Evolutionary conservation across 2,113 vertebrate genomes (phyloP).

Genomic region (Tenrec ecaudatus): DNA sequence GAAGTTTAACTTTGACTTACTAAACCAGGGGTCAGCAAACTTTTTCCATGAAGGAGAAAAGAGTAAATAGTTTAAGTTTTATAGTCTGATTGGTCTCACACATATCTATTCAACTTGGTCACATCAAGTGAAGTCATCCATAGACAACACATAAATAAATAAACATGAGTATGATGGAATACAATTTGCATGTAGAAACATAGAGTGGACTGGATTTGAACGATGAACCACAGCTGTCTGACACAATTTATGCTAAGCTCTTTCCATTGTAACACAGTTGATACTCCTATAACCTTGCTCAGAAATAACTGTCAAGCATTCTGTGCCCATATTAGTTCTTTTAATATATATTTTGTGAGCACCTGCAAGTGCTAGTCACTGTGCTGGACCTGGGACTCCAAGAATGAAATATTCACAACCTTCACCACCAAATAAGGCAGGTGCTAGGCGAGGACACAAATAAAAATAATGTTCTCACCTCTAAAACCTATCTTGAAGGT

Average conservation of each 20-base stretch:
- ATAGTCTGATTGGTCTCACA: not conserved
- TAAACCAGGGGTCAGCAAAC: not conserved
- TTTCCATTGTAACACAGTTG: not conserved
- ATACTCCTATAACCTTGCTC: not conserved
- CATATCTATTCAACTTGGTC: not conserved
- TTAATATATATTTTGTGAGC: not conserved
- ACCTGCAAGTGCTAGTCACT: not conserved
- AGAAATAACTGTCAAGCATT: not conserved
- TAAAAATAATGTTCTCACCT: not conserved
- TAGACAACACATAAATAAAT: not conserved
- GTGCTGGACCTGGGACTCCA: not conserved
- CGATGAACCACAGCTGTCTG: not conserved
- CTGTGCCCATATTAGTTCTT: not conserved
- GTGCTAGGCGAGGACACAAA: not conserved
- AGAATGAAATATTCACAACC: not conserved
- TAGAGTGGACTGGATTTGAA: not conserved
- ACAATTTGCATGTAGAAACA: slow-evolving; percentile 7
- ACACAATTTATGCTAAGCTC: not conserved
- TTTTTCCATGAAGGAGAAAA: not conserved
- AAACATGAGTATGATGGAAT: not conserved
- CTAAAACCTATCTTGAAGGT: not conserved
- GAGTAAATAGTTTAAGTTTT: slow-evolving; percentile 3
- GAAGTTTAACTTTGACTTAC: not conserved
- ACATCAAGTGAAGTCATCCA: not conserved
- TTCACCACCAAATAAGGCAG: not conserved